Percentiles rank a stretch among this genome's conserved stretches.
phyloP scores from a whole-genome alignment of 2,888 invertebrate species.

The Amorpha juglandis region DNA sequence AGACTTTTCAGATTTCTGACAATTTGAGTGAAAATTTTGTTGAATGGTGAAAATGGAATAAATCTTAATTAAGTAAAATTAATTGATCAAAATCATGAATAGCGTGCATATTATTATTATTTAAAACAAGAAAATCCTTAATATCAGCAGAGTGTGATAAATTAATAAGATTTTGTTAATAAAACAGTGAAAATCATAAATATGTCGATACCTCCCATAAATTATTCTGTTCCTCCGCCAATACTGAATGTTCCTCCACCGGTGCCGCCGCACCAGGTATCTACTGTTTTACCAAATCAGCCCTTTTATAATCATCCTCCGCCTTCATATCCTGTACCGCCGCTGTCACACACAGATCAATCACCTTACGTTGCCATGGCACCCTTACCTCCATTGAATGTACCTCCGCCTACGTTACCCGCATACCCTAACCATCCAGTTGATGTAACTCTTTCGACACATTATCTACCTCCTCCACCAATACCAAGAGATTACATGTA shows the following conservation, averaged over 20 bases:
- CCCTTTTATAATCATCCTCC: constrained; percentile 34
- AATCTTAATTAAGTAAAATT: no score
- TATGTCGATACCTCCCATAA: constrained; percentile 67
- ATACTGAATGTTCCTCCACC: constrained; percentile 55
- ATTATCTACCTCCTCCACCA: constrained; percentile 40
- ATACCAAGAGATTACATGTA: constrained; percentile 32
- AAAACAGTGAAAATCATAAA: constrained; percentile 27
- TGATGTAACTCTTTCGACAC: constrained; percentile 41
- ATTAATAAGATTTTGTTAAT: background rate
- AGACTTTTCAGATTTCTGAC: no score
- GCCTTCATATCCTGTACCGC: constrained; percentile 29
- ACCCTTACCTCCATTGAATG: constrained; percentile 40
- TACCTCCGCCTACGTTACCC: constrained; percentile 46
- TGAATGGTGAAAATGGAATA: no score
- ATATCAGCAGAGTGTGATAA: background rate
- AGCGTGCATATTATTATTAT: no score
- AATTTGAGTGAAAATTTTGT: no score
- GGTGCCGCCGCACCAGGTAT: constrained; percentile 37
- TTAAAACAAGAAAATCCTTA: background rate
- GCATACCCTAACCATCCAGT: constrained; percentile 35
- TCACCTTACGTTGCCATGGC: constrained; percentile 27
- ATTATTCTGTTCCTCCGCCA: constrained; percentile 68
- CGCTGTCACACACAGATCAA: constrained; percentile 17
- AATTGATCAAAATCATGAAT: no score
- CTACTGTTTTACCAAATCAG: constrained; percentile 39